Base-by-base conservation (phyloP, 2,797 vertebrate species). In the Arremon brunneinucha region DNA sequence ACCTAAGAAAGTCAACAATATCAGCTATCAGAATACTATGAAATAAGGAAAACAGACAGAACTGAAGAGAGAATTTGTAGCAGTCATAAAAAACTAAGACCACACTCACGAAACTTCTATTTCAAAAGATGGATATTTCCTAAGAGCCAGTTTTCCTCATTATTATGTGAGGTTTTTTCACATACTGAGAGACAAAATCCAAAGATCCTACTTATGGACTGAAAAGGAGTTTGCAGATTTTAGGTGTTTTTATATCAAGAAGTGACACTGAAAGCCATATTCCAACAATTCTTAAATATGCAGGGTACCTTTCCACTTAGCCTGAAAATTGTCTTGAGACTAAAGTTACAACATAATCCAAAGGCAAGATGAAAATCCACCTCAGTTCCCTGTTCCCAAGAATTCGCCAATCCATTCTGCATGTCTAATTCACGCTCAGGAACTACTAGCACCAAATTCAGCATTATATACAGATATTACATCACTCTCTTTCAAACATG, bases 1-100 rank as follows among this genome's bases (percentile, higher is more conserved):
- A 68, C 80, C 98, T 98, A 83, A 22, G 39, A 46, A 72, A 90
- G 76, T 52, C 23, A 74, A 24, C n/a, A 91, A 69, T 26, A 67
- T 1, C 8, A 60, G 15, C 11, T 34, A 71, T 57, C 49, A 93
- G 34, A 91, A 84, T 44, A 0, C 11, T 60, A 35, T 4, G 2
- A 92, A 47, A 57, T 26, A 63, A 39, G 30, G 10, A 14, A 89
- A 81, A 46, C 3, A 57, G 19, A 4, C 3, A 57, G 20, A 4
- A 90, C 62, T 63, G 49, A 78, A 79, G 24, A 67, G 14, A 62
- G 10, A 79, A 85, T 6, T 46, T 47, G 21, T 69, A 69, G 17
- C 27, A 82, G 32, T 9, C 30, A 44, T 70, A 5, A 59, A 68
- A 34, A 93, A 52, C 18, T 46, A 70, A 65, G 14, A 74, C 12